phyloP scores from a whole-genome alignment of 2,888 invertebrate species.

The Teleogryllus oceanicus region DNA sequence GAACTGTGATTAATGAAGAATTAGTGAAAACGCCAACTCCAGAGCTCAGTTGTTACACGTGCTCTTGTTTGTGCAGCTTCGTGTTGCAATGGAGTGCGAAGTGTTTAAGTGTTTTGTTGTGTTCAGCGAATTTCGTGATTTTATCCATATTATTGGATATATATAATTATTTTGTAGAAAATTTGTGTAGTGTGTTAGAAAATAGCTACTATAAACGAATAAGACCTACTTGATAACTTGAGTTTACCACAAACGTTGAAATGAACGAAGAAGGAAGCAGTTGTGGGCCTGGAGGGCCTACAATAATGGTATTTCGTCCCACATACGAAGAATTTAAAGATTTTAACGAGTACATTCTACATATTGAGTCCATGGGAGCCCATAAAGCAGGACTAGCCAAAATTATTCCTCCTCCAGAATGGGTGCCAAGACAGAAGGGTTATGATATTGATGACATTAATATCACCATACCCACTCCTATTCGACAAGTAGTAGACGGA shows the following conservation, averaged over 20 bases:
- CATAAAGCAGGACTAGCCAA: constrained; percentile 94
- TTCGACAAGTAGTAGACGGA: constrained; percentile 89
- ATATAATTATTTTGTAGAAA: too few species aligned
- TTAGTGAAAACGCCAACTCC: not conserved
- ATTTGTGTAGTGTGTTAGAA: too few species aligned
- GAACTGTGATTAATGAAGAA: not conserved
- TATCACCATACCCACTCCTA: constrained; percentile 88
- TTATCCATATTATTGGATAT: too few species aligned
- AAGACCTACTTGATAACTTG: not conserved
- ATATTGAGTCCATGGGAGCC: constrained; percentile 88
- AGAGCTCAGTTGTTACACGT: not conserved
- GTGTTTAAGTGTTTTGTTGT: not conserved
- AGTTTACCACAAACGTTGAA: not conserved
- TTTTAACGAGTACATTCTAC: constrained; percentile 83
- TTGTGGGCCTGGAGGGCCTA: constrained; percentile 38
- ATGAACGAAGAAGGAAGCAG: constrained; percentile 25
- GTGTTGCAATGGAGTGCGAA: constrained; percentile 5
- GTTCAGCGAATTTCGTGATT: too few species aligned
- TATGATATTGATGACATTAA: constrained; percentile 79
- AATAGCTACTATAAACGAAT: too few species aligned
- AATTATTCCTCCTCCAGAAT: constrained; percentile 94
- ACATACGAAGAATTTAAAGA: constrained; percentile 97
- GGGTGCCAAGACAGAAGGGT: constrained; percentile 83
- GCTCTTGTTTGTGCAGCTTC: constrained; percentile 6
- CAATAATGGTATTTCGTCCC: constrained; percentile 81